Conservation (phyloP, 53 echinoderm and acorn worm genomes). For the Crossaster papposus region DNA sequence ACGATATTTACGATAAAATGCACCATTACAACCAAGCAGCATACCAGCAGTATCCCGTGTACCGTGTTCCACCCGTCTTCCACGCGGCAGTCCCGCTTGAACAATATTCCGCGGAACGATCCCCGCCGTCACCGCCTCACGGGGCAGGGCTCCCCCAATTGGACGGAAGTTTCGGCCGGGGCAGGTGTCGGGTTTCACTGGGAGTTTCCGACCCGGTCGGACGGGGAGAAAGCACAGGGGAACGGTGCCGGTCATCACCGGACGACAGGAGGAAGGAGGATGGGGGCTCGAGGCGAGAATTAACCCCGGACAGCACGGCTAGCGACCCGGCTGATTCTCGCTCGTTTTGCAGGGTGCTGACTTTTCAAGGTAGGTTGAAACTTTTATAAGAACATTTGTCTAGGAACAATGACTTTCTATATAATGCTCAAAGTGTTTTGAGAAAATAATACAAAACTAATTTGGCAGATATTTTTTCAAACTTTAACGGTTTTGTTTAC, state of each 20-base stretch:
- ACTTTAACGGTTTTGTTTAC: too few relatives aligned
- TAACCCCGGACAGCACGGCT: constrained; percentile 34
- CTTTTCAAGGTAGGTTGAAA: constrained; percentile 39
- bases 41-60: constrained; percentile 33
- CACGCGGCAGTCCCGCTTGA: background rate
- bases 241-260: background rate
- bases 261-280: background rate
- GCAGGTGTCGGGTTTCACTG: constrained; percentile 29
- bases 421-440: too few relatives aligned
- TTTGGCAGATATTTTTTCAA: too few relatives aligned
- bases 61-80: constrained; percentile 48
- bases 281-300: constrained; percentile 19
- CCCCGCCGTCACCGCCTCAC: background rate
- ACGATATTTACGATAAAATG: constrained; percentile 16
- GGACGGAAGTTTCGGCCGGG: constrained; percentile 21
- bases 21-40: background rate
- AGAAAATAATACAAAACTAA: too few relatives aligned
- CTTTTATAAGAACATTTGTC: too few relatives aligned
- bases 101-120: background rate
- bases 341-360: constrained; percentile 45
- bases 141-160: background rate
- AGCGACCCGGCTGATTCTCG: constrained; percentile 8
- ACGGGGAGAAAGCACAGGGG: background rate
- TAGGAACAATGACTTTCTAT: too few relatives aligned
- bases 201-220: background rate